Base-by-base conservation (phyloP, 2,113 vertebrate genomes). In the Elephas maximus region DNA sequence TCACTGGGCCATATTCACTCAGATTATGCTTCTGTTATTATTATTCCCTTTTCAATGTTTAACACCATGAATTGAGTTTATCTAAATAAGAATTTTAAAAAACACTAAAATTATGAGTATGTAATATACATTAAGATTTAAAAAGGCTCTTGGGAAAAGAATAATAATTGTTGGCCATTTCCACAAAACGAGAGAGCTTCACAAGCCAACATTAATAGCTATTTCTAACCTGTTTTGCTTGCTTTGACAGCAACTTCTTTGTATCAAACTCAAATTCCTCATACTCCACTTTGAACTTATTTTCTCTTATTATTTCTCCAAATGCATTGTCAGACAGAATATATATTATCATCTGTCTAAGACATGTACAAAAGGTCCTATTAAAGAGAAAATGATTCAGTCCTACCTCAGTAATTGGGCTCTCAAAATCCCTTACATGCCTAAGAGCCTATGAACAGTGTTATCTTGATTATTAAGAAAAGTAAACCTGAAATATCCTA, bases 401-500 rank as follows among this genome's bases (percentile, higher is more conserved):
- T 88, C 62, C 78, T 79, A 45, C 37, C 81, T 94, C 85, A 88
- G 30, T 88, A 91, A 88, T 80, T 23, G 21, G 5, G 41, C 23
- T 97, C 77, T 96, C 65, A 85, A 94, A 96, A 93, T 90, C 73
- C 60, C 60, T 92, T 77, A 41, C 60, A 88, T 78, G 9, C 11
- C 62, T 93, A 74, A 82, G 11, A 95, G 65, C 41, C 77, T 45
- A 88, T 73, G n/a, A 96, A 88, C 44, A 92, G 37, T 90, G 45
- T 79, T 94, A 86, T 45, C 8, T 88, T 92, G 86, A 96, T 91
- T 88, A 97, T 85, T 94, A 85, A 28, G 37, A 92, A 53, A 94
- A 96, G 45, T 94, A 97, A 96, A 92, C 33, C 33, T 91, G 37
- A 92, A 95, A 91, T 96, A 96, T 88, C 79, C 82, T 94, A 76